These are phyloP conservation scores for Harpagus bidentatus DNA, from an alignment of 2,113 vertebrate species.

Conservation along the genomic window DNA sequence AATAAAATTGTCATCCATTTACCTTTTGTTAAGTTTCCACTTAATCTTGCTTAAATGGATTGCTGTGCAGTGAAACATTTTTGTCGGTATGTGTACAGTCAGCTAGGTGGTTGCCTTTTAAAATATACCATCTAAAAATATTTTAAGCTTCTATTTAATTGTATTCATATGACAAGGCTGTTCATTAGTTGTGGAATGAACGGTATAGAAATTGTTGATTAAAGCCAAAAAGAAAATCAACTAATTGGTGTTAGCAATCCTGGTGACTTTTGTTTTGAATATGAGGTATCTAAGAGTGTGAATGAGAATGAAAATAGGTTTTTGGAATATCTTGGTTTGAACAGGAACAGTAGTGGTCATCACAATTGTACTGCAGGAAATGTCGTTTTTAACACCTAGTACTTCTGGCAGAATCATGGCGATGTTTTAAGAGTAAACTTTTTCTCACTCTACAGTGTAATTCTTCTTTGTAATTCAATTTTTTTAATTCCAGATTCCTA, in stretches of 20 bases:
- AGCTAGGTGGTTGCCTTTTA: background rate
- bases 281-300: background rate
- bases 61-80: background rate
- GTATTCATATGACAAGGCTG: background rate
- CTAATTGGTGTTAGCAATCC: background rate
- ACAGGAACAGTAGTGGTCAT: background rate
- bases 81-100: background rate
- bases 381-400: background rate
- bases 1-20: background rate
- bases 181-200: background rate
- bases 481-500: slow-evolving; percentile 83
- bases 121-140: background rate
- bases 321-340: background rate
- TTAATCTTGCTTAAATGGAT: background rate
- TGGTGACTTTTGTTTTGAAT: background rate
- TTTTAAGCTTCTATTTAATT: background rate
- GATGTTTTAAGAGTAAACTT: background rate
- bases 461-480: background rate
- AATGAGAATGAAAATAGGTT: background rate
- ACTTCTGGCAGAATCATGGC: background rate
- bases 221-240: background rate
- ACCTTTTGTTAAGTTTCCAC: background rate
- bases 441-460: background rate
- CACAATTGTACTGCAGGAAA: background rate
- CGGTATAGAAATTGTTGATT: background rate